phyloP scores from a whole-genome alignment of 2,797 vertebrate species.

The Myotis findleyi region DNA sequence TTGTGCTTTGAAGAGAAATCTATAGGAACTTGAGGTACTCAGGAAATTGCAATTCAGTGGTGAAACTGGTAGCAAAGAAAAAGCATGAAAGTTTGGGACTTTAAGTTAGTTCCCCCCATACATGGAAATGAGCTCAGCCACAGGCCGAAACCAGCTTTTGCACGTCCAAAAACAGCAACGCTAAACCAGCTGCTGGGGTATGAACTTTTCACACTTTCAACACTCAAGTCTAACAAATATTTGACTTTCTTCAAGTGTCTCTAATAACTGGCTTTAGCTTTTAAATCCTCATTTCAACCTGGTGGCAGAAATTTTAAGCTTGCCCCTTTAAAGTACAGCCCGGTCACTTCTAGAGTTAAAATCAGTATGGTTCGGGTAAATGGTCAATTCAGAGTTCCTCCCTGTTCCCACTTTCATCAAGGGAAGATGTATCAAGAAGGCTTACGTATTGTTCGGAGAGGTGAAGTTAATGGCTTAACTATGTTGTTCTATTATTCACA shows the following conservation, averaged over 20 bases:
- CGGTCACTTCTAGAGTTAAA: slow-evolving; percentile 13
- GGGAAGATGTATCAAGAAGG: not conserved
- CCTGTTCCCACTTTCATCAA: not conserved
- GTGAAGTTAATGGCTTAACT: slow-evolving; percentile 66
- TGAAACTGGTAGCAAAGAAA: slow-evolving; percentile 22
- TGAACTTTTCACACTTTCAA: slow-evolving; percentile 1
- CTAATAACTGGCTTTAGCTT: not conserved
- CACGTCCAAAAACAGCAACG: not conserved
- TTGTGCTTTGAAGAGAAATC: not conserved
- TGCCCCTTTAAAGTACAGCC: not conserved
- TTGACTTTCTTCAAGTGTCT: slow-evolving; percentile 14
- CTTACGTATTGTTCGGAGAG: slow-evolving; percentile 12
- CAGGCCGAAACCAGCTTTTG: not conserved
- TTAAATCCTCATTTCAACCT: slow-evolving; percentile 23
- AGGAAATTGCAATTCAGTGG: not conserved
- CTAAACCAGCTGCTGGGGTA: not conserved
- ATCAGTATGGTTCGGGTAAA: not conserved
- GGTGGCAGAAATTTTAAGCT: not conserved
- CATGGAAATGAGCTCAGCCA: not conserved
- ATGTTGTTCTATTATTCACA: slow-evolving; percentile 68
- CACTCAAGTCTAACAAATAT: not conserved
- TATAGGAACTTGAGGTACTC: not conserved
- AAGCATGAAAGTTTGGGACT: not conserved
- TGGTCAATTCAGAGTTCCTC: not conserved
- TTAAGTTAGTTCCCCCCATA: slow-evolving; percentile 5